Evolutionary conservation across 2,888 invertebrate species (phyloP).

Genomic region (Lasioglossum morio): DNA sequence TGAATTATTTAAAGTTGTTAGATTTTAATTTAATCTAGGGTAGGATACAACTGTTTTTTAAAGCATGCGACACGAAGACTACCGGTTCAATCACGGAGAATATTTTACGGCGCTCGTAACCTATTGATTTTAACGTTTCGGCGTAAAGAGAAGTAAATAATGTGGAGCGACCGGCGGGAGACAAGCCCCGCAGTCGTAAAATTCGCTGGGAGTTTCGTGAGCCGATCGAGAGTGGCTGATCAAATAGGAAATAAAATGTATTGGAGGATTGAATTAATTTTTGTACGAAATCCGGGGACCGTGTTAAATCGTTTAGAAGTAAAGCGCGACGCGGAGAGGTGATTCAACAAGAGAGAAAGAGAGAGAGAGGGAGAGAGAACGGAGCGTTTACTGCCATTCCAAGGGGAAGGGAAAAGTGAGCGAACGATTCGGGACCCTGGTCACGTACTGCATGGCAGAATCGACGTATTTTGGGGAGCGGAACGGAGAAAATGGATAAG

Average conservation of each 20-base stretch:
- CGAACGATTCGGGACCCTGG: constrained; percentile 65
- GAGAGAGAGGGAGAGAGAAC: not conserved
- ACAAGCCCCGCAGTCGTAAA: not conserved
- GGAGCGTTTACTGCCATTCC: constrained; percentile 49
- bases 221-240: not conserved
- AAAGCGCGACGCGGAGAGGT: constrained; percentile 53
- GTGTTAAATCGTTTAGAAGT: constrained; percentile 64
- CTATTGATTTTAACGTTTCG: not conserved
- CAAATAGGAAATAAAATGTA: constrained; percentile 17
- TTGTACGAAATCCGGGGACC: constrained; percentile 31
- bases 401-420: constrained; percentile 51
- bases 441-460: constrained; percentile 68
- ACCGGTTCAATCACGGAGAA: not conserved
- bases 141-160: not conserved
- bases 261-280: constrained; percentile 43
- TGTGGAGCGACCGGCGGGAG: not conserved
- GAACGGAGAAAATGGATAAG: constrained; percentile 72
- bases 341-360: not conserved
- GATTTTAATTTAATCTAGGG: too few species aligned
- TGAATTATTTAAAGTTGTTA: not conserved
- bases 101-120: not conserved
- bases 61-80: not conserved
- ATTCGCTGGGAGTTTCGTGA: not conserved
- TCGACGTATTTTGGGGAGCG: constrained; percentile 70
- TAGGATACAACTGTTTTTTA: too few species aligned